Percentiles rank a stretch among this genome's conserved stretches.
Evolutionary conservation across 2,888 invertebrate species (phyloP).

Genomic region (Plusia festucae): DNA sequence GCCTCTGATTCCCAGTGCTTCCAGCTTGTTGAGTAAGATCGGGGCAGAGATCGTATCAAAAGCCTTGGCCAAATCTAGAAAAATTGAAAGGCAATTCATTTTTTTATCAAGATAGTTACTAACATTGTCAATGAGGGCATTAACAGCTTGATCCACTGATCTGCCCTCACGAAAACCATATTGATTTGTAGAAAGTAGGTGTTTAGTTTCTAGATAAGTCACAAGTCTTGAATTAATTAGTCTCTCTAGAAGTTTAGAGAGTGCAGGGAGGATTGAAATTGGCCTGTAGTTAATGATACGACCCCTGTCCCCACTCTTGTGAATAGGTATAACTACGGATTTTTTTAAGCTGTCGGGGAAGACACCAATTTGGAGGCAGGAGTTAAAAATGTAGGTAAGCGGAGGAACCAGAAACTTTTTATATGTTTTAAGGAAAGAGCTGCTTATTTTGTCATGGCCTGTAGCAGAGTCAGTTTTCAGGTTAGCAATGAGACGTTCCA

Average conservation of each 20-base stretch:
- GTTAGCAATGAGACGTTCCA: too few relatives aligned
- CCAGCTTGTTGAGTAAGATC: background rate
- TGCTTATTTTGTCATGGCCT: too few relatives aligned
- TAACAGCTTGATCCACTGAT: background rate
- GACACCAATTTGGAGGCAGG: too few relatives aligned
- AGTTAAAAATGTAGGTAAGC: too few relatives aligned
- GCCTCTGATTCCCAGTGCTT: constrained; percentile 1
- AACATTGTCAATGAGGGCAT: background rate
- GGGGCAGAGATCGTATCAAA: background rate
- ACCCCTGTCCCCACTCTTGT: background rate
- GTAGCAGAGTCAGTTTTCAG: too few relatives aligned
- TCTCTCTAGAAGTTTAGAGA: constrained; percentile 6
- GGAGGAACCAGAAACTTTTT: too few relatives aligned
- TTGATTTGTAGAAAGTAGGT: background rate
- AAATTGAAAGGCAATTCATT: background rate
- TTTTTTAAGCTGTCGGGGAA: too few relatives aligned
- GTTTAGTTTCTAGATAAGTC: background rate
- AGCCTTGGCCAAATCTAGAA: background rate
- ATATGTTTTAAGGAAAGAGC: too few relatives aligned
- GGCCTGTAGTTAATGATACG: background rate
- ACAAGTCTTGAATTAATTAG: background rate
- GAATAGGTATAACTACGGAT: too few relatives aligned
- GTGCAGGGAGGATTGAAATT: background rate
- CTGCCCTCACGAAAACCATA: background rate
- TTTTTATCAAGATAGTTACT: background rate